Conservation (phyloP, 1,140 invertebrate species). For the Aricia agestis region DNA sequence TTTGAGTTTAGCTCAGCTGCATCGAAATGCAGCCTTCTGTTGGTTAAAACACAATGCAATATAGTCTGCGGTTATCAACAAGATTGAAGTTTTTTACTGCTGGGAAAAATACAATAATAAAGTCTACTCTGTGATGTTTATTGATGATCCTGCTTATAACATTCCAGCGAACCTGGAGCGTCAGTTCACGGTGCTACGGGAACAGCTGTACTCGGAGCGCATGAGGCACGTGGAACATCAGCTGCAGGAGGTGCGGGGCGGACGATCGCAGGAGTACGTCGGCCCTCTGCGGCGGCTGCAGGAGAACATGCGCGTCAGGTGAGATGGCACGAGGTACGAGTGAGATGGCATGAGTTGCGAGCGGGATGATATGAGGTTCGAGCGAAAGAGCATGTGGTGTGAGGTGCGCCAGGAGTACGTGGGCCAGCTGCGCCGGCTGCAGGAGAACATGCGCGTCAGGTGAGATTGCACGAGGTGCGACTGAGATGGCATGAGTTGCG, state of each 20-base stretch:
- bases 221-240: conserved; percentile 88
- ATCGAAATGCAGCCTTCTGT: too few species aligned
- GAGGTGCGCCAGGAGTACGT: conserved; percentile 93
- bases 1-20: too few species aligned
- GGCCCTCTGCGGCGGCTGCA: conserved; percentile 89
- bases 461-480: conserved; percentile 21
- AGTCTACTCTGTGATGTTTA: too few species aligned
- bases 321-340: neutral
- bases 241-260: conserved; percentile 88
- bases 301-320: conserved; percentile 87
- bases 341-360: too few species aligned
- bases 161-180: conserved; percentile 88
- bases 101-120: too few species aligned
- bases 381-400: conserved; percentile 62
- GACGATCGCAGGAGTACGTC: conserved; percentile 91
- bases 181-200: conserved; percentile 90
- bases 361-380: too few species aligned
- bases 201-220: conserved; percentile 92
- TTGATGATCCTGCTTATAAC: neutral
- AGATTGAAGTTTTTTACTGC: too few species aligned
- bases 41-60: too few species aligned
- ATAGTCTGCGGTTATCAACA: too few species aligned
- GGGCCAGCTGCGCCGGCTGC: conserved; percentile 87
- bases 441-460: conserved; percentile 88
- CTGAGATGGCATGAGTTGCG: conserved; percentile 81